These are phyloP conservation scores for Platichthys stellatus DNA, from an alignment of 2,113 vertebrate genomes.

Conservation along the genomic window DNA sequence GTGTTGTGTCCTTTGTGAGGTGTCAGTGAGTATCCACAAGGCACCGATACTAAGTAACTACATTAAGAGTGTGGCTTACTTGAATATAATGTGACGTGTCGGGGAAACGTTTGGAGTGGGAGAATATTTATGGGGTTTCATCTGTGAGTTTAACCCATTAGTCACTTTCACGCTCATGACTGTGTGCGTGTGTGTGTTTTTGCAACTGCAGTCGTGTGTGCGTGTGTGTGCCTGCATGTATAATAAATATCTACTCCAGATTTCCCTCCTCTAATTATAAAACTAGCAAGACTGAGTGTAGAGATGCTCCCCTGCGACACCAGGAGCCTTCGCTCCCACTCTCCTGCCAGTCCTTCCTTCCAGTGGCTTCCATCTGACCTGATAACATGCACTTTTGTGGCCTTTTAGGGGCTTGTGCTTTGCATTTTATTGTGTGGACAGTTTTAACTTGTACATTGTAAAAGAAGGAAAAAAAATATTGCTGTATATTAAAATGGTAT, in stretches of 20 bases:
- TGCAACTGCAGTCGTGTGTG: constrained; percentile 35
- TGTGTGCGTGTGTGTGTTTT: constrained; percentile 1
- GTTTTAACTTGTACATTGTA: constrained; percentile 75
- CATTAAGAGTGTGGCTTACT: constrained; percentile 46
- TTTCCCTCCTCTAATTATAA: constrained; percentile 60
- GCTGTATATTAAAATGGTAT: constrained; percentile 80
- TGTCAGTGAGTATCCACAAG: constrained; percentile 44
- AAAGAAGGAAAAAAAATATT: constrained; percentile 70
- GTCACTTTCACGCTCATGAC: constrained; percentile 3
- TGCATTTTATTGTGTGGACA: constrained; percentile 73
- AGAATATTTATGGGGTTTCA: constrained; percentile 32
- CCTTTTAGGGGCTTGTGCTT: constrained; percentile 82
- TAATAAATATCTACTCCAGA: constrained; percentile 60
- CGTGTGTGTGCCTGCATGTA: constrained; percentile 43
- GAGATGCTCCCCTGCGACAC: constrained; percentile 36
- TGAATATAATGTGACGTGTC: constrained; percentile 61
- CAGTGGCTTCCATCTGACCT: constrained; percentile 83
- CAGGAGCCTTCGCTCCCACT: constrained; percentile 31
- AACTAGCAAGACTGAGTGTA: constrained; percentile 46
- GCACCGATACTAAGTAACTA: constrained; percentile 43
- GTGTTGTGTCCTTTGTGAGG: constrained; percentile 17
- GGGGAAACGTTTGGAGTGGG: constrained; percentile 25
- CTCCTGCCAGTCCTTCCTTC: constrained; percentile 53
- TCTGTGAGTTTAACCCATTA: constrained; percentile 19
- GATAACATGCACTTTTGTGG: constrained; percentile 89